A percentile compares a stretch with the other conserved stretches of the same genome.
Evolutionary conservation across 2,888 invertebrate species (phyloP).

Genomic region (Aromia moschata): DNA sequence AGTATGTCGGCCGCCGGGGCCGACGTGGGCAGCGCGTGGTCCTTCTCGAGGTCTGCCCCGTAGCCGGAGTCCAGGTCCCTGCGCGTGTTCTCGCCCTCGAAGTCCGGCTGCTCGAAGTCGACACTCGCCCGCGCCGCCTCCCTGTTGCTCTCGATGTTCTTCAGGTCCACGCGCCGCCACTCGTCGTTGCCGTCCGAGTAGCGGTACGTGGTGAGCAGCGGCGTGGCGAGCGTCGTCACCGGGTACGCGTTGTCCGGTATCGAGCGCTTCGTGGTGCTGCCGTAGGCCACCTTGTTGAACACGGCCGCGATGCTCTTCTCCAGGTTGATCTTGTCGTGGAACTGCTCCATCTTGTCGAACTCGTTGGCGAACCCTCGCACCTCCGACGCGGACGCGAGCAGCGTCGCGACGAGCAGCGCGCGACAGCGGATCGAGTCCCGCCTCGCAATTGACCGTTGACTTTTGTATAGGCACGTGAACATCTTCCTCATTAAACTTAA

Average conservation of each 20-base stretch:
- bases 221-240: slow-evolving; percentile 72
- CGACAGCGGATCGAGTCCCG: slow-evolving; percentile 27
- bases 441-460: slow-evolving; percentile 47
- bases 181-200: slow-evolving; percentile 61
- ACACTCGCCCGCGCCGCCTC: slow-evolving; percentile 45
- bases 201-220: slow-evolving; percentile 68
- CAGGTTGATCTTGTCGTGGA: slow-evolving; percentile 69
- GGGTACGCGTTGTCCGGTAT: slow-evolving; percentile 73
- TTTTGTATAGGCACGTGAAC: slow-evolving; percentile 58
- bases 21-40: slow-evolving; percentile 78
- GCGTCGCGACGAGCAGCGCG: slow-evolving; percentile 30
- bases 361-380: slow-evolving; percentile 52
- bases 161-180: slow-evolving; percentile 61
- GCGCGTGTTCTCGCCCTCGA: slow-evolving; percentile 47
- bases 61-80: slow-evolving; percentile 62
- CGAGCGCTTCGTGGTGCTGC: slow-evolving; percentile 74
- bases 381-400: slow-evolving; percentile 28
- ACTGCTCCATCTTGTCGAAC: slow-evolving; percentile 60
- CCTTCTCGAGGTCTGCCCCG: slow-evolving; percentile 76
- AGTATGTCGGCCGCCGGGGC: slow-evolving; percentile 82
- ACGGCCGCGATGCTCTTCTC: slow-evolving; percentile 75
- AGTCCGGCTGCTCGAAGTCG: slow-evolving; percentile 49
- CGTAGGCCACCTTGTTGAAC: slow-evolving; percentile 75
- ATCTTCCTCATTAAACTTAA: slow-evolving; percentile 56
- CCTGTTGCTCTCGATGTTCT: slow-evolving; percentile 48